Percentiles rank a stretch among this genome's conserved stretches.
phyloP scores from a whole-genome alignment of 2,888 invertebrate species.

The Gortyna flavago region DNA sequence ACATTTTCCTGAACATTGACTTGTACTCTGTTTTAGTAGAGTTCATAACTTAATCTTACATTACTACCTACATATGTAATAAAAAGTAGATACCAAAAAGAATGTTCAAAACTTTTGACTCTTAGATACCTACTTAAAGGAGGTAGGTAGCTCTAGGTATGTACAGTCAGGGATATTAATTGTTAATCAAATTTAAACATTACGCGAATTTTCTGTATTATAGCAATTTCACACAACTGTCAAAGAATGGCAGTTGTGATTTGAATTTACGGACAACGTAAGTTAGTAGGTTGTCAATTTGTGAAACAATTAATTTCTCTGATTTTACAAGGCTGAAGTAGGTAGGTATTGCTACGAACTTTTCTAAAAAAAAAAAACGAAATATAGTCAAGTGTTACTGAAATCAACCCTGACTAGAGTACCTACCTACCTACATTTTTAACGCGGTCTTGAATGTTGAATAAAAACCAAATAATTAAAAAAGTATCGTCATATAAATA shows the following conservation, averaged over 20 bases:
- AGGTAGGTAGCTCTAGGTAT: no score
- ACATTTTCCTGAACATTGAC: slow-evolving; percentile 10
- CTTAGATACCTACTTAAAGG: background rate
- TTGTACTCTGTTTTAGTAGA: background rate
- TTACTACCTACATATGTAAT: background rate
- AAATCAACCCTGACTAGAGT: background rate
- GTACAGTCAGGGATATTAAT: background rate
- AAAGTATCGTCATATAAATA: background rate
- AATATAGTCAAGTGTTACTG: background rate
- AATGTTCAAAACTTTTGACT: background rate
- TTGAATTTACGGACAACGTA: background rate
- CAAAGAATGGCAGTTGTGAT: background rate
- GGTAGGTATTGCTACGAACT: background rate
- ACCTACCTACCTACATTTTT: background rate
- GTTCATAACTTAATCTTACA: background rate
- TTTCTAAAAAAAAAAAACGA: background rate
- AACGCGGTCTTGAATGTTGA: background rate
- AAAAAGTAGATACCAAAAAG: background rate
- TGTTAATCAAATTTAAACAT: background rate
- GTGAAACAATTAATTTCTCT: background rate
- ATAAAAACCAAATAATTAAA: background rate
- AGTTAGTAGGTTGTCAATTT: background rate
- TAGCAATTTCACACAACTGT: background rate
- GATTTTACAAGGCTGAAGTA: background rate
- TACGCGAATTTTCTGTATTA: background rate